Conservation (phyloP, 2,888 invertebrate species). For the Epinotia ramella region DNA sequence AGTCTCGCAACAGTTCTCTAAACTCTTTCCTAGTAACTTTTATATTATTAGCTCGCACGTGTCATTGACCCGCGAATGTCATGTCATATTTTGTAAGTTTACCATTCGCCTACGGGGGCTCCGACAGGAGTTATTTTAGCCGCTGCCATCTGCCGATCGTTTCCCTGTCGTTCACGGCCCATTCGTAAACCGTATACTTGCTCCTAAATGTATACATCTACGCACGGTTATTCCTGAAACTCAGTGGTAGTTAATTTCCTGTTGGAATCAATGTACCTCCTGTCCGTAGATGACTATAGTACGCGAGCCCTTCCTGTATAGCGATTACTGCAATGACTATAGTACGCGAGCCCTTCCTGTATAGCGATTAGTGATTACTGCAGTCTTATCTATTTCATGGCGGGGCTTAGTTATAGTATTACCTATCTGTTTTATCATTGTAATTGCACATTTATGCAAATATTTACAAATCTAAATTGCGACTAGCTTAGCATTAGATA, state of each 20-base stretch:
- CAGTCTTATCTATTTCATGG: constrained; percentile 29
- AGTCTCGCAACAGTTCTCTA: not conserved
- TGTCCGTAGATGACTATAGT: constrained; percentile 24
- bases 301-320: constrained; percentile 36
- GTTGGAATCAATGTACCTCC: constrained; percentile 16
- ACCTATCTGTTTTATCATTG: constrained; percentile 35
- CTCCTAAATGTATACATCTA: not conserved
- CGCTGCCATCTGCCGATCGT: constrained; percentile 36
- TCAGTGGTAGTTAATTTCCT: constrained; percentile 38
- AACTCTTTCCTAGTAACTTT: constrained; percentile 12
- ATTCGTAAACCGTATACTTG: constrained; percentile 17
- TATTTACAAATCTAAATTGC: not conserved
- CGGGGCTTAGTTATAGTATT: constrained; percentile 22
- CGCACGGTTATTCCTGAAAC: constrained; percentile 33
- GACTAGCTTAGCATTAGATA: not conserved
- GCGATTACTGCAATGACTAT: constrained; percentile 22
- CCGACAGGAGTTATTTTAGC: constrained; percentile 35
- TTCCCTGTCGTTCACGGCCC: constrained; percentile 37
- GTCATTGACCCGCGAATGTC: constrained; percentile 42
- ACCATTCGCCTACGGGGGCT: constrained; percentile 33
- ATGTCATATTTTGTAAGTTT: constrained; percentile 39
- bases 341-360: constrained; percentile 36
- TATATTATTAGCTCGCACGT: constrained; percentile 11
- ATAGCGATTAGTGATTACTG: constrained; percentile 35
- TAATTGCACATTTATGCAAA: constrained; percentile 39